These are phyloP conservation scores for Physella acuta DNA, from an alignment of 1,140 invertebrate genomes.

Conservation along the genomic window DNA sequence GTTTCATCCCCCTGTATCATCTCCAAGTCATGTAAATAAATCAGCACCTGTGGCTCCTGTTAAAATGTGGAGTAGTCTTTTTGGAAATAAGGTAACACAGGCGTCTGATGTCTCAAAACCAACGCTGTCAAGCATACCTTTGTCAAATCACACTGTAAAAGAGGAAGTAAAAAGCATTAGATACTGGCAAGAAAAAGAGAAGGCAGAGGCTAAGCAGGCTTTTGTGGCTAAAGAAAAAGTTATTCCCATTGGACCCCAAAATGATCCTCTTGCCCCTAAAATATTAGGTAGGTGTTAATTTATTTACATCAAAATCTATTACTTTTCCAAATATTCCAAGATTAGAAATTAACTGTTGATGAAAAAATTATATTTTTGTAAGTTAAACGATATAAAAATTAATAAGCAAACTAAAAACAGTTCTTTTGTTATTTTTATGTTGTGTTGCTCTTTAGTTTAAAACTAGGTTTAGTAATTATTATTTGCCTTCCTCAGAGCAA, in stretches of 20 bases:
- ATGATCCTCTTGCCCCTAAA: slow-evolving; percentile 12
- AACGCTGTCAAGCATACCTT: not conserved
- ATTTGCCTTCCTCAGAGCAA: slow-evolving; percentile 13
- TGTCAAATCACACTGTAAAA: not conserved
- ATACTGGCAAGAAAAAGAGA: slow-evolving; percentile 20
- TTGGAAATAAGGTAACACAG: not conserved
- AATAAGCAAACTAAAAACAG: no score
- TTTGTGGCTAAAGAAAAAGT: slow-evolving; percentile 5
- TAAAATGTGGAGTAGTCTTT: slow-evolving; percentile 25
- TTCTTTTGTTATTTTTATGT: no score
- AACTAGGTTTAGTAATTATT: no score
- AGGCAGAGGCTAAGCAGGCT: slow-evolving; percentile 5
- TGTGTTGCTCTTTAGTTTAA: no score
- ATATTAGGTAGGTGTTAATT: slow-evolving; percentile 17
- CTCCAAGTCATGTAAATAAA: not conserved
- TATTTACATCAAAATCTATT: no score
- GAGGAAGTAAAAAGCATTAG: slow-evolving; percentile 9
- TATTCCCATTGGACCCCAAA: slow-evolving; percentile 7
- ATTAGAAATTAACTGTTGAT: no score
- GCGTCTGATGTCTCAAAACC: no score
- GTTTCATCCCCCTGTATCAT: not conserved
- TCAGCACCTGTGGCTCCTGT: not conserved
- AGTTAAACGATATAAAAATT: no score
- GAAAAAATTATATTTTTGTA: no score
- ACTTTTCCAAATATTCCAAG: no score